Evolutionary conservation across 2,888 invertebrate species (phyloP), one percentile per base, ranked within the genome.

Genomic region (Oscheius sp.): DNA sequence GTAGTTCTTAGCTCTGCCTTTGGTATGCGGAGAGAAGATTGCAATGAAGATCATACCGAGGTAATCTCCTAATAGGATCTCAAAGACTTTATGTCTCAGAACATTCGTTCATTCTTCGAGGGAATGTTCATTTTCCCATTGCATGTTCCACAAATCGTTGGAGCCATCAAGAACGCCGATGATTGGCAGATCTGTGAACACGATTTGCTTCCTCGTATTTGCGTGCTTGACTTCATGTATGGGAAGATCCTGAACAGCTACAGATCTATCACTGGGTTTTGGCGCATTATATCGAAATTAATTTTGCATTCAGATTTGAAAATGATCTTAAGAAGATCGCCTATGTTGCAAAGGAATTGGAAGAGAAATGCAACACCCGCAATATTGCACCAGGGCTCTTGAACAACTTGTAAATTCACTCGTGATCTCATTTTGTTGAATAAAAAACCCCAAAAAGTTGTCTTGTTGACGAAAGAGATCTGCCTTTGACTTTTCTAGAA

Each of bases 121-220:
- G 61, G 45, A n/a, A 15, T 61, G 8, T 20, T 27, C 2, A 25
- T 23, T n/a, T 61, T 27, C 17, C 61, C 61, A 15, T 17, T 61
- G 3, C 42, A 61, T 20, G n/a, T 61, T n/a, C 27, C 25, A 6
- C 45, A 61, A 6, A 45, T 45, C 10, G 45, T 61, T 15, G 17
- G n/a, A 8, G 61, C 61, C 45, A 42, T 61, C n/a, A 61, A 45
- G n/a, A 45, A n/a, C 10, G 61, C 42, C 25, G 61, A 61, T 17
- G 61, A 61, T 42, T 61, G 61, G 61, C 45, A 61, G n/a, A 45
- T 61, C 27, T 61, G 61, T 45, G 61, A 61, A 45, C 42, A 42
- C 2, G 61, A 61, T 6, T n/a, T 61, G 8, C 42, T 61, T 25
- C 61, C 61, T 3, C 12, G 61, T 5, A 61, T 61, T 25, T 61